Evolutionary conservation across 30 jellyfish, hydroid and myxozoan species (phyloP), one percentile per base, ranked within the genome.

Genomic region (Hydra vulgaris): DNA sequence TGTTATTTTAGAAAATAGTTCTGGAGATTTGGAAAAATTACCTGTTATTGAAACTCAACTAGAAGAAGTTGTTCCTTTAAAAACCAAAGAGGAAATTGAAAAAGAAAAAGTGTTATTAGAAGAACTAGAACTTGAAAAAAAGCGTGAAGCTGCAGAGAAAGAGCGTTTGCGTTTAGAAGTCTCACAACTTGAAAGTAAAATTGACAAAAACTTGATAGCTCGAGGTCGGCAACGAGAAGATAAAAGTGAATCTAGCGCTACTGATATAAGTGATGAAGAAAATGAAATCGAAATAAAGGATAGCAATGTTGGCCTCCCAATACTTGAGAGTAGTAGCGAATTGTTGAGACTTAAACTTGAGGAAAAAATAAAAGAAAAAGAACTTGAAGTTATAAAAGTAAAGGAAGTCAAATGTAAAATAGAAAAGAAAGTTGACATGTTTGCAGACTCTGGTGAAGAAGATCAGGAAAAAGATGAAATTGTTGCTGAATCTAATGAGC

Each of bases 161-260:
- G 85, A 80, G 40, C 27, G 87, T 18, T 26, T 80, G 27, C 85
- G 87, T 8, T 70, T 67, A 25, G 87, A 80, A 66, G 87, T 80
- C 25, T 20, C 23, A 21, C 68, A 80, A 20, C 68, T 80, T 26
- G 87, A 80, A 80, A 66, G 85, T 54, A 22, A 66, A 53, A 78
- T 78, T 0, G 82, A 78, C 40, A 54, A 23, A 18, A 69, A 78
- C n/a, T n/a, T 78, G 26, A 66, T 78, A 18, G 54, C 22, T 25
- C 52, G 68, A 54, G 74, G 77, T 0, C 66, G 22, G 52, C 85
- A n/a, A 27, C n/a, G 61, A 0, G 27, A 27, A 66, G 27, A 25
- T 22, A 27, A 54, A 21, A 66, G 74, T 61, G 87, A 80, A 18
- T 80, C 87, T 19, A 80, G 87, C 26, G 87, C 73, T n/a, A 80